Conservation (phyloP, 1,140 invertebrate species). For the Nomia melanderi region DNA sequence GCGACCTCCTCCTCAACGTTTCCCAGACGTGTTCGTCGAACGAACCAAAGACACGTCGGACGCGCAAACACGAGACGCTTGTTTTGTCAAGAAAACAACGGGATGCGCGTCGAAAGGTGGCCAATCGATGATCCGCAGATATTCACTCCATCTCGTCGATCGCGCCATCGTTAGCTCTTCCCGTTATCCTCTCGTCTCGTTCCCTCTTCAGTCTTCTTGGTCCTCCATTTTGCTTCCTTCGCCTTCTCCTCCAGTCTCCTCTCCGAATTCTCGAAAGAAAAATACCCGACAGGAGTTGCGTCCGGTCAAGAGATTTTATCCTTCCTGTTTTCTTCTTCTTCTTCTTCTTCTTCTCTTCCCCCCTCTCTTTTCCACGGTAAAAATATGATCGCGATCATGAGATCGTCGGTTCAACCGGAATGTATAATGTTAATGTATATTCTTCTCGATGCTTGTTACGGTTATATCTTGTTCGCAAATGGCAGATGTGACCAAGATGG, state of each 20-base stretch:
- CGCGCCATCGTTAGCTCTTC: slow-evolving; percentile 21
- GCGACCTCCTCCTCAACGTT: background rate
- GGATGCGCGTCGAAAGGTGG: slow-evolving; percentile 62
- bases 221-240: background rate
- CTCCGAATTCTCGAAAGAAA: background rate
- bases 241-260: background rate
- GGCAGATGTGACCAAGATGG: slow-evolving; percentile 18
- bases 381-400: slow-evolving; percentile 9
- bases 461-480: background rate
- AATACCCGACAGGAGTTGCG: slow-evolving; percentile 1
- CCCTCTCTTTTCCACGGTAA: background rate
- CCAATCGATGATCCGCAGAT: slow-evolving; percentile 28
- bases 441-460: background rate
- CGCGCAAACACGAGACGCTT: slow-evolving; percentile 66
- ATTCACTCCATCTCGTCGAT: slow-evolving; percentile 22
- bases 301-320: slow-evolving; percentile 6
- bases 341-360: background rate
- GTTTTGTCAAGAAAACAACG: slow-evolving; percentile 67
- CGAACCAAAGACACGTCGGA: slow-evolving; percentile 32
- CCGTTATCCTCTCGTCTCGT: slow-evolving; percentile 21
- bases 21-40: background rate
- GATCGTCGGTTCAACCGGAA: slow-evolving; percentile 21
- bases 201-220: slow-evolving; percentile 28
- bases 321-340: background rate
- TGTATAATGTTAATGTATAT: background rate